A percentile compares a stretch with the other conserved stretches of the same genome.
These are phyloP conservation scores for Agrotis puta DNA, from an alignment of 2,888 invertebrate species.

Conservation along the genomic window DNA sequence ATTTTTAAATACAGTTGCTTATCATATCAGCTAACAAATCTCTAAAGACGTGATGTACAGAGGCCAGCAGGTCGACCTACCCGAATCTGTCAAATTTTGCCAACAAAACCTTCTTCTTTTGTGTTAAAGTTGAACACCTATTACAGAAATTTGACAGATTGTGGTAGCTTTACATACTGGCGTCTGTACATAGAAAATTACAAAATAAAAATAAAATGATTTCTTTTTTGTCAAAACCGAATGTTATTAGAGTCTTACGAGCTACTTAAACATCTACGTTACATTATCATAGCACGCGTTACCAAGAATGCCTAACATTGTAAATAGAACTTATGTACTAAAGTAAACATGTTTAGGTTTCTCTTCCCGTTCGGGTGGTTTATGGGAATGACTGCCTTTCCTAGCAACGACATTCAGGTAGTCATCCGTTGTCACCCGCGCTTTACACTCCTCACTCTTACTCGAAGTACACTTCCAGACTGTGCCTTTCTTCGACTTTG, in stretches of 20 bases:
- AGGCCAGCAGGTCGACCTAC: no score
- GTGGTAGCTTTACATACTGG: no score
- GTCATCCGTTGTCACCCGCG: constrained; percentile 78
- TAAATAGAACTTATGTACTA: constrained; percentile 67
- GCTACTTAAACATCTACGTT: not conserved
- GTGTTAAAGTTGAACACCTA: no score
- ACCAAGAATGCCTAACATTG: not conserved
- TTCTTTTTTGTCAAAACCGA: no score
- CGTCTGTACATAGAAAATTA: no score
- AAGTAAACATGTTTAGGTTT: constrained; percentile 87
- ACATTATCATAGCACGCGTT: not conserved
- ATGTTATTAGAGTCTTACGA: no score
- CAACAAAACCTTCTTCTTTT: no score
- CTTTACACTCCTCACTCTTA: constrained; percentile 80
- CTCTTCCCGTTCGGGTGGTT: constrained; percentile 67
- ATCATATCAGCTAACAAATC: no score
- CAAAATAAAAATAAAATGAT: not conserved
- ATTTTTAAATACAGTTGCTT: no score
- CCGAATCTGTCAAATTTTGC: no score
- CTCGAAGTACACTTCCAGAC: constrained; percentile 85
- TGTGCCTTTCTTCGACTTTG: constrained; percentile 84
- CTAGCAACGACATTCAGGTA: constrained; percentile 77
- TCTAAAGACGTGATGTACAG: no score
- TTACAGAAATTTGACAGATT: no score
- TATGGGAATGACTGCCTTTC: constrained; percentile 78